These are phyloP conservation scores for Oenanthe oenanthe DNA, from an alignment of 2,113 vertebrate species.

Conservation along the genomic window DNA sequence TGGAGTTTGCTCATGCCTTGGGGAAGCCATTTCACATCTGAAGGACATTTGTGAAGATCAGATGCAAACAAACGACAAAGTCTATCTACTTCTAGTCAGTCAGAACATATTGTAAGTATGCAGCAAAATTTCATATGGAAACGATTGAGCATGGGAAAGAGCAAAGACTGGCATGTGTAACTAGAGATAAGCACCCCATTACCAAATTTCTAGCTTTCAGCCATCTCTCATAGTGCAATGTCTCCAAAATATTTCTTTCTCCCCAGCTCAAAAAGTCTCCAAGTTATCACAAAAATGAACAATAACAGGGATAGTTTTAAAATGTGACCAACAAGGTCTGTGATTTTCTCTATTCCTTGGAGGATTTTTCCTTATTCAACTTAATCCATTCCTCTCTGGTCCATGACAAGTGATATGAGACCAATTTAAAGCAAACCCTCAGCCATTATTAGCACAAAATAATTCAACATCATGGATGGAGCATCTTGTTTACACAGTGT, in stretches of 20 bases:
- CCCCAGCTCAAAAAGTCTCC: neutral
- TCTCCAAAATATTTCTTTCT: neutral
- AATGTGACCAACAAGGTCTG: neutral
- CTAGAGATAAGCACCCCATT: neutral
- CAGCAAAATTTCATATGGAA: neutral
- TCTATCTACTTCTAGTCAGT: neutral
- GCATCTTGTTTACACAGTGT: neutral
- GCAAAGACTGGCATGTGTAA: neutral
- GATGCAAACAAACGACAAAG: neutral
- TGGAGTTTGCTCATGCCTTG: neutral
- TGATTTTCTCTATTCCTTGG: neutral
- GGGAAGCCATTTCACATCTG: neutral
- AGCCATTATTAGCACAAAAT: neutral
- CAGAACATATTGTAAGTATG: neutral
- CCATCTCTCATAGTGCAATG: neutral
- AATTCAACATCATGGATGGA: neutral
- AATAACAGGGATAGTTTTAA: neutral
- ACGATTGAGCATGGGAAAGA: neutral
- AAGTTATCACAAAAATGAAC: neutral
- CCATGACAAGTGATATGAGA: neutral
- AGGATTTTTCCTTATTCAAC: neutral
- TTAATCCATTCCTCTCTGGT: neutral
- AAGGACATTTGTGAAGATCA: slow-evolving; percentile 24
- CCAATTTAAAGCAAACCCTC: neutral
- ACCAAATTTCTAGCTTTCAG: neutral